A percentile compares a stretch with the other conserved stretches of the same genome.
Conservation (phyloP, 2,888 invertebrate genomes). For the Melanophora roralis region DNA sequence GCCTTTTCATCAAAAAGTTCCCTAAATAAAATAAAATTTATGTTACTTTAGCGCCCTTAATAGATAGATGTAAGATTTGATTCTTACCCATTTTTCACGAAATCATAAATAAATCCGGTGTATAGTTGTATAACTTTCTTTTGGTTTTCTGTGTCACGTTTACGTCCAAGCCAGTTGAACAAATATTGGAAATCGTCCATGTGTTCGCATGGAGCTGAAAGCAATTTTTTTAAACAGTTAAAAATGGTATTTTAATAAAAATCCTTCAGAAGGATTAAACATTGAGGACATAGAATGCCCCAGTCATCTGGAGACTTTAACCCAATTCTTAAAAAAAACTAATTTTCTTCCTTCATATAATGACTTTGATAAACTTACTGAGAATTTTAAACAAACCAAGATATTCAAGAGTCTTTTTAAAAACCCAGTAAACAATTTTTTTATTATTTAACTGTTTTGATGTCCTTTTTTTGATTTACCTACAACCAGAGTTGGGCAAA, state of each 20-base stretch:
- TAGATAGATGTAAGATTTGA: neutral
- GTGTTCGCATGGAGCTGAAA: conserved; percentile 72
- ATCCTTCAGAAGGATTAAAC: neutral
- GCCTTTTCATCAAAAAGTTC: neutral
- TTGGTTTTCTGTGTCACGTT: neutral
- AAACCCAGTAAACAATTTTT: too few species aligned
- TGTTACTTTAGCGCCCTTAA: neutral
- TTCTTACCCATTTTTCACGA: conserved; percentile 76
- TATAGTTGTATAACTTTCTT: conserved; percentile 74
- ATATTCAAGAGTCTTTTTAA: too few species aligned
- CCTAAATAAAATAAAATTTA: neutral
- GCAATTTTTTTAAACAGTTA: conserved; percentile 1
- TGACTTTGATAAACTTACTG: too few species aligned
- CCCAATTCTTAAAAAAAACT: too few species aligned
- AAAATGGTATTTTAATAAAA: neutral
- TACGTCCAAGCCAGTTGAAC: conserved; percentile 67
- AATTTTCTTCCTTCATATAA: too few species aligned
- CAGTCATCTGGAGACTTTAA: too few species aligned
- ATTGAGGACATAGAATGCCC: too few species aligned
- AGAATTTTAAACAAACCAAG: too few species aligned
- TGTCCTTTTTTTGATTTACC: neutral
- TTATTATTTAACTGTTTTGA: too few species aligned
- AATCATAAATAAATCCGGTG: conserved; percentile 77
- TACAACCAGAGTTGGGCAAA: too few species aligned
- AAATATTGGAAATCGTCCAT: conserved; percentile 79